Percentiles rank a stretch among this genome's conserved stretches.
These are phyloP conservation scores for Clistopyga incitator DNA, from an alignment of 2,888 invertebrate genomes.

Conservation along the genomic window DNA sequence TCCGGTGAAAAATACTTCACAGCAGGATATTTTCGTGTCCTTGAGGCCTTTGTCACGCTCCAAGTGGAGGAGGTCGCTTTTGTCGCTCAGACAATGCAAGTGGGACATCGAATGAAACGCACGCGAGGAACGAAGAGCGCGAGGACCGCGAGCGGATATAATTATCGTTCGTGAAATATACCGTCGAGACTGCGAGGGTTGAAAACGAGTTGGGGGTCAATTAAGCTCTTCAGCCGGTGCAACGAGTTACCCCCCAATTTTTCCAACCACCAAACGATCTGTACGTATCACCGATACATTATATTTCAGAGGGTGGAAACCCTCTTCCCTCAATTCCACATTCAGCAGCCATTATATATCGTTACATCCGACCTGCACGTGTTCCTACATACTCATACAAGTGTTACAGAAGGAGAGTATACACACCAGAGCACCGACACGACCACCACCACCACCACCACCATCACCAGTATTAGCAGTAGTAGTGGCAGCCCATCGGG, in stretches of 20 bases:
- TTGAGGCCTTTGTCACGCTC: slow-evolving; percentile 46
- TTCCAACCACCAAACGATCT: slow-evolving; percentile 55
- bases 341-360: slow-evolving; percentile 40
- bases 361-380: slow-evolving; percentile 40
- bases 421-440: background rate
- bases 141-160: slow-evolving; percentile 50
- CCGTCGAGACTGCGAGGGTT: slow-evolving; percentile 41
- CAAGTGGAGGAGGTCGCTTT: slow-evolving; percentile 25
- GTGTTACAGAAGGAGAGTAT: background rate
- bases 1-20: slow-evolving; percentile 34
- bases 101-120: slow-evolving; percentile 60
- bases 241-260: slow-evolving; percentile 59
- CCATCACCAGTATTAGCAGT: background rate
- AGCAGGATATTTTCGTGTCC: slow-evolving; percentile 47
- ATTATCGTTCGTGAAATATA: slow-evolving; percentile 62
- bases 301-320: slow-evolving; percentile 54
- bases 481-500: background rate
- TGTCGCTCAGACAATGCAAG: slow-evolving; percentile 56
- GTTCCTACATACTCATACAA: slow-evolving; percentile 15
- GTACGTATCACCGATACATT: slow-evolving; percentile 57
- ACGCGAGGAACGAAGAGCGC: slow-evolving; percentile 15
- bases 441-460: no score
- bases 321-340: background rate
- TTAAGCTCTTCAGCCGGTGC: slow-evolving; percentile 60
- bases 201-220: slow-evolving; percentile 36